Base-by-base conservation (phyloP, 2,797 vertebrate genomes). In the Anguilla megastoma region DNA sequence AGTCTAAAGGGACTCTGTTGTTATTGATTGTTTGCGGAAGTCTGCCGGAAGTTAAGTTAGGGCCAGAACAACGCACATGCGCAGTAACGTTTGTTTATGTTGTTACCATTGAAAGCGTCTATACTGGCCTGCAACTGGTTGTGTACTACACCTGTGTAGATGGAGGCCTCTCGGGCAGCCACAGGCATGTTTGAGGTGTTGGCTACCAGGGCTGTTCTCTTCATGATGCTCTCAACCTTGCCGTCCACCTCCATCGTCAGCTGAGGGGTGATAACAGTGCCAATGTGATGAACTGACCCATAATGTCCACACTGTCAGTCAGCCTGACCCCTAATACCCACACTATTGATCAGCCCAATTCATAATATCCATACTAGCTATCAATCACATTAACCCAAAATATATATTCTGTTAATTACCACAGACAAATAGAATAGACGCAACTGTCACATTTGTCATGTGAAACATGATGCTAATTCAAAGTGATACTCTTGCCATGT, bases 111-210 rank as follows among this genome's bases (percentile, higher is more conserved):
- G n/a, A n/a, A n/a, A n/a, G n/a, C n/a, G n/a, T n/a, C n/a, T n/a
- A n/a, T 82, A 50, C 79, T n/a, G 24, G 21, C 12, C 41, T 50
- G 79, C 45, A 82, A 50, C 2, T 82, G 79, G 79, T 82, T 82
- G 33, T 79, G 36, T 79, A n/a, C 60, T 45, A 76, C 90, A 99
- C 99, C 99, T 91, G 99, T 99, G 89, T 99, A 99, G 93, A 99
- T 99, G 54, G 98, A 99, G 74, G 99, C 99, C 93, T 99, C 99
- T 96, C 99, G 96, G 88, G 99, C 99, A 94, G 99, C 99, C 74
- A 99, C 99, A 4, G 99, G 99, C 99, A 99, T 99, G 93, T 99
- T 99, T 92, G 99, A 99, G 36, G 99, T 99, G 91, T 99, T 99
- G 56, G 98, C 98, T 74, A 99, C 99, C 88, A 99, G 95, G 0